phyloP scores from a whole-genome alignment of 2,113 vertebrate genomes.

The Synodontis membranacea region DNA sequence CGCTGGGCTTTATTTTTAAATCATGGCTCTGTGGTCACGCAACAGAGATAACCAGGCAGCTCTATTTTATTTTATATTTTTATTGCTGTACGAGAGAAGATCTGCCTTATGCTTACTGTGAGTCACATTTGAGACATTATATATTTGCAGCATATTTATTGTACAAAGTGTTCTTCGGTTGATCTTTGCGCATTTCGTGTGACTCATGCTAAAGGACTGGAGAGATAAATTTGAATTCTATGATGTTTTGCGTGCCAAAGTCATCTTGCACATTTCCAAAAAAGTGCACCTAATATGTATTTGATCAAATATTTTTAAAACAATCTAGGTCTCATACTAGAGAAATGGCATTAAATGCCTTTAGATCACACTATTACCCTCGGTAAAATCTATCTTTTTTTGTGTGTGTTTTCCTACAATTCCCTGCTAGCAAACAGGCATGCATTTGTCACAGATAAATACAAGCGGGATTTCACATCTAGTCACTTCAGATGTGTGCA shows the following conservation, averaged over 20 bases:
- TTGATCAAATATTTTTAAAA: background rate
- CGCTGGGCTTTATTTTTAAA: constrained; percentile 78
- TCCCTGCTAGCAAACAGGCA: background rate
- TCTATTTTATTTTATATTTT: constrained; percentile 20
- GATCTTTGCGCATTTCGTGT: background rate
- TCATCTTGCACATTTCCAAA: background rate
- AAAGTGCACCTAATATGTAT: background rate
- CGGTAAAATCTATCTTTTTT: background rate
- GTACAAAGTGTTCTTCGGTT: background rate
- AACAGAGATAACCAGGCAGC: constrained; percentile 55
- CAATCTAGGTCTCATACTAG: background rate
- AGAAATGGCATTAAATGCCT: background rate
- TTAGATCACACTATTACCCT: background rate
- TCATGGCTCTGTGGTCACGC: constrained; percentile 71
- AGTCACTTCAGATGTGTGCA: background rate
- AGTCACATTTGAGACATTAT: background rate
- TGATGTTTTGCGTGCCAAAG: background rate
- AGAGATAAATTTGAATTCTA: background rate
- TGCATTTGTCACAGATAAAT: background rate
- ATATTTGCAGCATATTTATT: background rate
- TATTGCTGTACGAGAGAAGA: background rate
- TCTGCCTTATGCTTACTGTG: background rate
- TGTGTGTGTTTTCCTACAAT: background rate
- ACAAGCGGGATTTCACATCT: background rate
- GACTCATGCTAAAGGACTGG: background rate